These are phyloP conservation scores for Phyllotreta cruciferae DNA, from an alignment of 2,888 invertebrate species.

Conservation along the genomic window DNA sequence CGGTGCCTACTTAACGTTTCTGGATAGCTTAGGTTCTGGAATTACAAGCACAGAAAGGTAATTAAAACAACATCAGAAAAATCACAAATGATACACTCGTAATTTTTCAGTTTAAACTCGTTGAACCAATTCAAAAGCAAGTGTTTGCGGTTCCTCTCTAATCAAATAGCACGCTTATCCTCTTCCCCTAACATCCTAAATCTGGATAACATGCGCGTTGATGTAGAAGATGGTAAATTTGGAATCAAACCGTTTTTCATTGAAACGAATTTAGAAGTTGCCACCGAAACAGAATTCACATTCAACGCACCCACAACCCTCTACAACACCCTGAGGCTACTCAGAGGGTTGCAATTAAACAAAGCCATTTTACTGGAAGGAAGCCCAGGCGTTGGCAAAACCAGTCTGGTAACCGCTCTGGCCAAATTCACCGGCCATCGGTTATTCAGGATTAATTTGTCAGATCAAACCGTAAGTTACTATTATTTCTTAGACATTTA, in stretches of 20 bases:
- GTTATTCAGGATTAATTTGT: conserved; percentile 93
- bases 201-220: conserved; percentile 47
- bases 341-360: conserved; percentile 88
- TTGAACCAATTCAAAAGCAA: conserved; percentile 58
- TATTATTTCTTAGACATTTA: no score
- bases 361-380: conserved; percentile 96
- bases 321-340: conserved; percentile 80
- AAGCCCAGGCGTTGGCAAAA: conserved; percentile 98
- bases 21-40: conserved; percentile 92
- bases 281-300: conserved; percentile 64
- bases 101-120: conserved; percentile 51
- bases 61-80: conserved; percentile 32
- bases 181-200: conserved; percentile 28
- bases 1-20: conserved; percentile 88
- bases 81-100: background rate
- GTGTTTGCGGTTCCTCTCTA: conserved; percentile 66
- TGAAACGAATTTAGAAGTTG: conserved; percentile 60
- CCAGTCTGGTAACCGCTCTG: conserved; percentile 89
- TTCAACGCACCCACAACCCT: conserved; percentile 82
- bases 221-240: conserved; percentile 62
- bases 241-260: conserved; percentile 84
- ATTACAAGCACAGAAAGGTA: conserved; percentile 74
- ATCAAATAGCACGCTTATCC: conserved; percentile 60
- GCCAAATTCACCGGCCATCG: conserved; percentile 84
- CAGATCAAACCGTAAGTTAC: conserved; percentile 90